Conservation (phyloP, 1,140 invertebrate species). For the Metopolophium dirhodum region DNA sequence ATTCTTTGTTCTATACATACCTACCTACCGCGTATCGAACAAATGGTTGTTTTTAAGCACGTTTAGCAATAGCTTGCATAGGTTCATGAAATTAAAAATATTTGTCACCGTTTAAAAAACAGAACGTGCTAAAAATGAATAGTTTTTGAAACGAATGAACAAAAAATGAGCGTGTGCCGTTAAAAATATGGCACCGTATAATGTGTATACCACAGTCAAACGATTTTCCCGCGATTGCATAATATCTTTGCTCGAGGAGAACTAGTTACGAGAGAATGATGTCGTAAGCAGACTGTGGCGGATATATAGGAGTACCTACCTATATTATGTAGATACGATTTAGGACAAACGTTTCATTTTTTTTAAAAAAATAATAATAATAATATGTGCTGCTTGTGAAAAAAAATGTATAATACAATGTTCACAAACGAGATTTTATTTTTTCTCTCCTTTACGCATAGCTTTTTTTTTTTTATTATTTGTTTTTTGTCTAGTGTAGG, state of each 20-base stretch:
- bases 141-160: not conserved
- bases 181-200: not conserved
- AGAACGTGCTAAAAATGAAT: not conserved
- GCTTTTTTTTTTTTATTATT: constrained; percentile 18
- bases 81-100: not conserved
- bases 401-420: not conserved
- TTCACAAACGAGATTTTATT: constrained; percentile 16
- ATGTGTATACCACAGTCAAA: not conserved
- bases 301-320: not conserved
- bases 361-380: not conserved
- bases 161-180: not conserved
- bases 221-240: not conserved
- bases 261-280: not conserved
- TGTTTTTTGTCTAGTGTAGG: constrained; percentile 8
- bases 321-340: not conserved
- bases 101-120: not conserved
- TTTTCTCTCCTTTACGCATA: not conserved
- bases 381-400: not conserved
- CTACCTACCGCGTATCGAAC: too few relatives aligned
- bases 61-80: not conserved
- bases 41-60: not conserved
- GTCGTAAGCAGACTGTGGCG: not conserved
- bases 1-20: too few relatives aligned
- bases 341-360: not conserved
- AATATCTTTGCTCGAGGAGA: not conserved